Base-by-base conservation (phyloP, 2,888 invertebrate species). In the Ctenicera cuprea region DNA sequence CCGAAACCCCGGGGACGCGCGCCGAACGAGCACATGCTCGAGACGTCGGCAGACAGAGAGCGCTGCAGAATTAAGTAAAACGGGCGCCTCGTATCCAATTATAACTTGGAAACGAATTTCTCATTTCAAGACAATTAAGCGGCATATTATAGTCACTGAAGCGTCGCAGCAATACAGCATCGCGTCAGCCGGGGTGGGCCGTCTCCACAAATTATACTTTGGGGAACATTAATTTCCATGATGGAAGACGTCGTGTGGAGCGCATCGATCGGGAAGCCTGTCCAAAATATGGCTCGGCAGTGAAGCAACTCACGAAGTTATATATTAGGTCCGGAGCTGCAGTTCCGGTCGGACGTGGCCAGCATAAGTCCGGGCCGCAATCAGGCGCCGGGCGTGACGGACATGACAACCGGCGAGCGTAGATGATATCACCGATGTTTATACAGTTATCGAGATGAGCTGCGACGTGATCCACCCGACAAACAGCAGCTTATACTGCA, bases 81-180 rank as follows among this genome's bases (percentile, higher is more conserved):
- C 77, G 76, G 76, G 81, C 77, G 80, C 78, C 85, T 86, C 87
- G 87, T 87, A 88, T 88, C 88, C 88, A 88, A 88, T 88, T 88
- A 88, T 88, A 88, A 88, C 87, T 88, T 88, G 87, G 86, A 87
- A 86, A 86, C 88, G 88, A 88, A 88, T 88, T 88, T 88, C 88
- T 88, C 88, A 88, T 88, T 88, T 88, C 87, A 87, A 87, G 87
- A 88, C 88, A 88, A 88, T 88, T 88, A 88, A 88, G 87, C 87
- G 87, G 87, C 88, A 88, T 88, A 88, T 88, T 88, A 88, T 87
- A 88, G 86, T 85, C 87, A 84, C 83, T 84, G 85, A 82, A 87
- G 87, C 87, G 86, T 85, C 85, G 82, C 83, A 82, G 85, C 85
- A 85, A 85, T 86, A 85, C 85, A 85, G 83, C 83, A 82, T 81